Evolutionary conservation across 2,113 vertebrate genomes (phyloP), one percentile per base, ranked within the genome.

Genomic region (Oreochromis niloticus): DNA sequence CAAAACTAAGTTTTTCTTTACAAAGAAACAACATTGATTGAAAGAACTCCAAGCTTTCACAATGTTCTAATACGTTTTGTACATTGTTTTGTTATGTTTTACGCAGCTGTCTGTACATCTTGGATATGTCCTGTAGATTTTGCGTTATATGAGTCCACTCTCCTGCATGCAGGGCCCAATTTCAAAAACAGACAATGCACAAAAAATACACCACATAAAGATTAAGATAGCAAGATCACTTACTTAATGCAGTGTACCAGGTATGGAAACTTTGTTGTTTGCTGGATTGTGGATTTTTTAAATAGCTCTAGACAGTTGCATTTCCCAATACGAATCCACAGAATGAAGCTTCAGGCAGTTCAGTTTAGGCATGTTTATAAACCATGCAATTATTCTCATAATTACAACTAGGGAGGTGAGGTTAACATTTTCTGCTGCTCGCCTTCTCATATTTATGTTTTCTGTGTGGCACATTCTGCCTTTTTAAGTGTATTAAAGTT

Each of bases 181-280:
- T 71, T 71, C 12, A 24, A 71, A 71, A 71, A 71, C 66, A 71
- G 10, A 41, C 13, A 43, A 27, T 43, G 8, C 66, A 71, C n/a
- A 71, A 39, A 66, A 66, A 66, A 66, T 22, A 68, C 19, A 68
- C 63, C 19, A 68, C 11, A 41, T 68, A 22, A 68, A 68, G 63
- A 68, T 68, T 68, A 68, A 12, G 63, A 68, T 68, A 22, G 63
- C 63, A 68, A 68, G 36, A 68, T 68, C 19, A 22, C 12, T 68
- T 39, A 68, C 11, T 68, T 68, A 41, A 68, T 14, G 63, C 34
- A 41, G 19, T 22, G 34, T 68, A 41, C 13, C 34, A 39, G 19
- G 19, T 68, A 41, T 68, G 36, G n/a, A 68, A 68, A 68, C n/a
- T 14, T 41, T 68, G 12, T 57, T 57, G 63, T 68, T 41, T 68